Conservation (phyloP, 2,888 invertebrate species). For the Rhagonycha fulva region DNA sequence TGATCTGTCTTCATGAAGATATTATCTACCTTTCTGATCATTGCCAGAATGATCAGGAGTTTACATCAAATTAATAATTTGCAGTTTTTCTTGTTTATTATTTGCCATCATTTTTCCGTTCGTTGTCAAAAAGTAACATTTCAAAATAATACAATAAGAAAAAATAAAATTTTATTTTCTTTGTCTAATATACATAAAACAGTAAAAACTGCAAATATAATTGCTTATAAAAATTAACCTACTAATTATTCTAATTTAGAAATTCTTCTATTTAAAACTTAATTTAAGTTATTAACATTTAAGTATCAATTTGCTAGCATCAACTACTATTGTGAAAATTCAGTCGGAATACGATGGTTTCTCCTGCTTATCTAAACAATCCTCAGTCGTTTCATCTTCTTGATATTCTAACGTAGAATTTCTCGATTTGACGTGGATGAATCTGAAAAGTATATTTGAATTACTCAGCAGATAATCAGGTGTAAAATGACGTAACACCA, state of each 20-base stretch:
- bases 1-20: too few species aligned
- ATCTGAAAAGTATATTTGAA: constrained; percentile 27
- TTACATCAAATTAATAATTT: too few species aligned
- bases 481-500: too few species aligned
- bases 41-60: too few species aligned
- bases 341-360: not conserved
- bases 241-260: not conserved
- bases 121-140: not conserved
- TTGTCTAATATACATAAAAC: not conserved
- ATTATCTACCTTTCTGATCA: too few species aligned
- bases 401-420: constrained; percentile 33
- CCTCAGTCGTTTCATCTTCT: constrained; percentile 30
- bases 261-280: not conserved
- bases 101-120: too few species aligned
- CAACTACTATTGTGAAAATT: not conserved
- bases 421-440: constrained; percentile 34
- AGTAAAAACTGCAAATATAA: not conserved
- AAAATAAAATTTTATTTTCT: not conserved
- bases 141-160: not conserved
- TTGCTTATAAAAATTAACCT: not conserved
- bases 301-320: not conserved
- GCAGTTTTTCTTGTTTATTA: too few species aligned
- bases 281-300: not conserved
- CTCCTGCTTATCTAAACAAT: constrained; percentile 6
- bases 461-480: too few species aligned